Conservation (phyloP, 37 sponge, comb jelly and placozoan species). For the Mnemiopsis leidyi region DNA sequence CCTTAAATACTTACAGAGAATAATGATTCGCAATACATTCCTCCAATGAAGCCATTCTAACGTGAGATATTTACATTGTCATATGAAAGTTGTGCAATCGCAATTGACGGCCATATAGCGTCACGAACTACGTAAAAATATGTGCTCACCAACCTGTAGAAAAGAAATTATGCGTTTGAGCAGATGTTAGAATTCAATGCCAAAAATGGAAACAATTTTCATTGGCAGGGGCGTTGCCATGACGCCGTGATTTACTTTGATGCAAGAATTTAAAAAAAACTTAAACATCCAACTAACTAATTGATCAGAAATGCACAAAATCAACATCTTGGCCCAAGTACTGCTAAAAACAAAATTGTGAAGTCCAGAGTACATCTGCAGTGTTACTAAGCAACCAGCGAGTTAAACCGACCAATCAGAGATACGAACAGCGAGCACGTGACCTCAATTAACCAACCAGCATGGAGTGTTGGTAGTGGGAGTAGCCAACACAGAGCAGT, state of each 20-base stretch:
- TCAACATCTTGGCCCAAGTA: not conserved
- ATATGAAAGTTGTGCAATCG: not conserved
- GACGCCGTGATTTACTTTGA: too few relatives aligned
- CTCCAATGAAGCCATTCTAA: not conserved
- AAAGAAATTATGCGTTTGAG: too few relatives aligned
- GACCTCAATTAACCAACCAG: not conserved
- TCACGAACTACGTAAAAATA: not conserved
- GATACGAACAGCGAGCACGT: not conserved
- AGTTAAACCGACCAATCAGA: not conserved
- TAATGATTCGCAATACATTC: not conserved
- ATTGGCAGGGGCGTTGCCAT: too few relatives aligned
- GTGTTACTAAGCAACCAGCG: not conserved
- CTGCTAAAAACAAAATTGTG: not conserved
- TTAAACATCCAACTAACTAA: too few relatives aligned
- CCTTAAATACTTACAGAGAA: too few relatives aligned
- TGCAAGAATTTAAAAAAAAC: too few relatives aligned
- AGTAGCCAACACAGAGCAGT: too few relatives aligned
- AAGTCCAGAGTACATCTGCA: not conserved
- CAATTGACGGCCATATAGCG: not conserved
- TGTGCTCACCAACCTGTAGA: too few relatives aligned
- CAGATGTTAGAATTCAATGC: too few relatives aligned
- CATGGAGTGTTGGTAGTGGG: too few relatives aligned
- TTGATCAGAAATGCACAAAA: too few relatives aligned
- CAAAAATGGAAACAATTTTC: too few relatives aligned
- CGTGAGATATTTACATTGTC: not conserved